Percentiles rank a stretch among this genome's conserved stretches.
Evolutionary conservation across 2,888 invertebrate species (phyloP).

Genomic region (Agonopterix arenella): DNA sequence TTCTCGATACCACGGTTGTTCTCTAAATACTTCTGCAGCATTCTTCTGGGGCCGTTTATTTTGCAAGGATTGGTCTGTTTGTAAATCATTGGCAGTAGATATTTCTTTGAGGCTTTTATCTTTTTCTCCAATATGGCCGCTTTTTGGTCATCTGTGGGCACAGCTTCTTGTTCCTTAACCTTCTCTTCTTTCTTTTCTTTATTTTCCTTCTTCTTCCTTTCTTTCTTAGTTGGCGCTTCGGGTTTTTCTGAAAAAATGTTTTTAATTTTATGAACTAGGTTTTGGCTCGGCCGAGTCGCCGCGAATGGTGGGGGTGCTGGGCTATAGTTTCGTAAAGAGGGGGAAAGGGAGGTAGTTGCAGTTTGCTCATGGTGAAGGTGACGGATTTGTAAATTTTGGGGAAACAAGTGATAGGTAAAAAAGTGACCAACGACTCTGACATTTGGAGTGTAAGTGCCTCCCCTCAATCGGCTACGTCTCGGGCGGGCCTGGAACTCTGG

Average conservation of each 20-base stretch:
- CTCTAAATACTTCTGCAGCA: constrained; percentile 31
- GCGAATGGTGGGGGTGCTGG: no score
- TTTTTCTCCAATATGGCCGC: constrained; percentile 20
- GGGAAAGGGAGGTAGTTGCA: no score
- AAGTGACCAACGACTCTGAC: no score
- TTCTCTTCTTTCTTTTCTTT: constrained; percentile 13
- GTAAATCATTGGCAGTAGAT: constrained; percentile 34
- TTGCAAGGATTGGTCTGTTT: constrained; percentile 23
- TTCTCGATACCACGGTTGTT: background rate
- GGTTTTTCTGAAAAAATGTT: constrained; percentile 19
- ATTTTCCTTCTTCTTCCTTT: constrained; percentile 17
- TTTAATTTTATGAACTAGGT: background rate
- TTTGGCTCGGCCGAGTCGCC: no score
- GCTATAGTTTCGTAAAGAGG: no score
- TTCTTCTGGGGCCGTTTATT: constrained; percentile 19
- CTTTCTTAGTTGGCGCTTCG: constrained; percentile 15
- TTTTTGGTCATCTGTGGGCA: constrained; percentile 5
- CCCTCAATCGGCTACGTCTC: no score
- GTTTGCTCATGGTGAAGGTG: no score
- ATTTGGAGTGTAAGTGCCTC: no score
- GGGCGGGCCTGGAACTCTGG: no score
- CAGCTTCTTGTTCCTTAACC: constrained; percentile 6
- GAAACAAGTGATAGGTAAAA: no score
- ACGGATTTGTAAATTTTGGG: no score
- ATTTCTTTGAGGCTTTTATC: constrained; percentile 30